These are phyloP conservation scores for Mesorhabditis belari DNA, from an alignment of 2,888 invertebrate species.

Conservation along the genomic window DNA sequence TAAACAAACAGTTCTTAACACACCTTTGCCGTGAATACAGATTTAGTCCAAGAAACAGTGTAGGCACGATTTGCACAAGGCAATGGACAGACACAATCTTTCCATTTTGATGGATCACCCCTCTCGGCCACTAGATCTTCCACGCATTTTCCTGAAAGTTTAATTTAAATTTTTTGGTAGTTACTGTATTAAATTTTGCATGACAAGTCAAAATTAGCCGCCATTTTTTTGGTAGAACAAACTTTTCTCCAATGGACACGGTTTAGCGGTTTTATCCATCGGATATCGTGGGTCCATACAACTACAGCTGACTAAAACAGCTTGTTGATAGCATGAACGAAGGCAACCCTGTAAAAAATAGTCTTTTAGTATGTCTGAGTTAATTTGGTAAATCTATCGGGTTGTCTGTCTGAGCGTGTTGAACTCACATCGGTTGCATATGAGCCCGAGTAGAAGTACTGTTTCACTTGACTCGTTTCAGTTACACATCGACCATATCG, in stretches of 20 bases:
- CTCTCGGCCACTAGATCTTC: no score
- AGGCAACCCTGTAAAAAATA: conserved; percentile 31
- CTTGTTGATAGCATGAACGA: conserved; percentile 37
- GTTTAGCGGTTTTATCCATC: conserved; percentile 7
- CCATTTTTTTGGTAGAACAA: no score
- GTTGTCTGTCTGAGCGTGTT: background rate
- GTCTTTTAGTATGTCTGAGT: no score
- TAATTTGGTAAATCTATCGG: background rate
- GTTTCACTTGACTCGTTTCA: conserved; percentile 20
- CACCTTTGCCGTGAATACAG: conserved; percentile 12
- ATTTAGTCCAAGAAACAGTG: conserved; percentile 22
- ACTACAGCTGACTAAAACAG: conserved; percentile 16
- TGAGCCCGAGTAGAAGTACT: conserved; percentile 29
- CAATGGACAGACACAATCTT: conserved; percentile 27
- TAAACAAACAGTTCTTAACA: no score
- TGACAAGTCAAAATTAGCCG: no score
- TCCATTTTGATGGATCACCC: conserved; percentile 35
- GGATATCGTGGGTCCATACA: conserved; percentile 42
- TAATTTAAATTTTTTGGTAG: no score
- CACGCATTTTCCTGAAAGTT: no score
- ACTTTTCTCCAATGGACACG: conserved; percentile 17
- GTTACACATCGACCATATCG: conserved; percentile 28
- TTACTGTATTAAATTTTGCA: no score
- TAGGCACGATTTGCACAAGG: conserved; percentile 27
- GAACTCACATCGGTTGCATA: conserved; percentile 33